Evolutionary conservation across 2,797 vertebrate species (phyloP).

Genomic region (Merluccius polli): DNA sequence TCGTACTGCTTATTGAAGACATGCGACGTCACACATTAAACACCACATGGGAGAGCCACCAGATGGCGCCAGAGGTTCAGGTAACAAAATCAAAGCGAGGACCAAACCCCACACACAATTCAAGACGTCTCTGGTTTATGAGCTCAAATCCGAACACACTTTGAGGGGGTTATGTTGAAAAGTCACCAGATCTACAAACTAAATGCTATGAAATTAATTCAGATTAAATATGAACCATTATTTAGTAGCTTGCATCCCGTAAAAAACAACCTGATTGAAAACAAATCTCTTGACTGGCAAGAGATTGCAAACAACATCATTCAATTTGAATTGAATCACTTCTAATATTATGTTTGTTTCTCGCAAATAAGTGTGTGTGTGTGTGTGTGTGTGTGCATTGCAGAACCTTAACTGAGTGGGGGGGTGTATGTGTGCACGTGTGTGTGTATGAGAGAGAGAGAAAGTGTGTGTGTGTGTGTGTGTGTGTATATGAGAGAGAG

Average conservation of each 20-base stretch:
- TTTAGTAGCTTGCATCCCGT: neutral
- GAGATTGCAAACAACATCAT: too few relatives aligned
- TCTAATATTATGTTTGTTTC: too few relatives aligned
- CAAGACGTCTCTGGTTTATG: neutral
- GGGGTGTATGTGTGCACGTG: too few relatives aligned
- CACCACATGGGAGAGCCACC: slow-evolving; percentile 25
- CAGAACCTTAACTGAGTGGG: too few relatives aligned
- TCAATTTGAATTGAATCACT: too few relatives aligned
- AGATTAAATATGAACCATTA: neutral
- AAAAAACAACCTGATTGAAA: neutral
- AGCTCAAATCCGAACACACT: neutral
- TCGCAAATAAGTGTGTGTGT: too few relatives aligned
- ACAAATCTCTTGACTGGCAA: too few relatives aligned
- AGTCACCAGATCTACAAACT: neutral
- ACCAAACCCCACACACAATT: neutral
- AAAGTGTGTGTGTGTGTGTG: neutral
- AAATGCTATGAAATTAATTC: neutral
- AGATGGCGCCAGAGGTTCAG: slow-evolving; percentile 55
- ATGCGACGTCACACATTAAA: neutral
- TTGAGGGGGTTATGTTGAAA: neutral
- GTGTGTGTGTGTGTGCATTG: too few relatives aligned
- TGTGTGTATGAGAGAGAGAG: neutral
- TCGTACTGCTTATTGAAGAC: neutral
- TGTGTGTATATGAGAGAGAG: too few relatives aligned
- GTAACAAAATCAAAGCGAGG: neutral